Percentiles rank a stretch among this genome's conserved stretches.
These are phyloP conservation scores for Okapia johnstoni DNA, from an alignment of 2,113 vertebrate species.

Conservation along the genomic window DNA sequence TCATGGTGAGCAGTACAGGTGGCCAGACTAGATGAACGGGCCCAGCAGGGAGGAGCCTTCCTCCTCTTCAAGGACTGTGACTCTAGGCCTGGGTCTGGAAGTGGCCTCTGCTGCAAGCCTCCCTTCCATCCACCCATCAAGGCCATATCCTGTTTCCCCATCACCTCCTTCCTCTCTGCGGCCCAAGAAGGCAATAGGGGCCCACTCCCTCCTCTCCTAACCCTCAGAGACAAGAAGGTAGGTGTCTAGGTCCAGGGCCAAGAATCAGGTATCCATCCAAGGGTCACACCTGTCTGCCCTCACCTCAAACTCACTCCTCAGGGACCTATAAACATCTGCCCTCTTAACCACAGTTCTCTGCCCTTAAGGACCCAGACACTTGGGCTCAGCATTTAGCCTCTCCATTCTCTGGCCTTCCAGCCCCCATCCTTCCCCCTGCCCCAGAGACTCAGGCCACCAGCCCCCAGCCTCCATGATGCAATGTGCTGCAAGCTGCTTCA, in stretches of 20 bases:
- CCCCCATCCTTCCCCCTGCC: conserved; percentile 30
- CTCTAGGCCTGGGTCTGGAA: conserved; percentile 39
- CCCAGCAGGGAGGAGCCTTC: conserved; percentile 50
- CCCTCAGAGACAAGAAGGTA: not conserved
- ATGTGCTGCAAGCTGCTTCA: conserved; percentile 54
- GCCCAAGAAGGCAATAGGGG: conserved; percentile 39
- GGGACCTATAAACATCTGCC: not conserved
- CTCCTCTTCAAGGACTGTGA: not conserved
- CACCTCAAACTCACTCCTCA: conserved; percentile 11
- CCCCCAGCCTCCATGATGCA: conserved; percentile 72
- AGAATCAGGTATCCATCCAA: conserved; percentile 11
- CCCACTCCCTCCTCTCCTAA: not conserved
- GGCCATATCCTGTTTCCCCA: conserved; percentile 73
- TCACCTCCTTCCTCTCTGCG: conserved; percentile 68
- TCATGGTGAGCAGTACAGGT: conserved; percentile 50
- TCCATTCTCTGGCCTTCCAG: conserved; percentile 6
- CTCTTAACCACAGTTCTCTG: not conserved
- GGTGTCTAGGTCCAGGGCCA: not conserved
- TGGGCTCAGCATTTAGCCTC: not conserved
- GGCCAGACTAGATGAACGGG: conserved; percentile 67
- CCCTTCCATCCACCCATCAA: conserved; percentile 42
- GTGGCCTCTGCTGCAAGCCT: conserved; percentile 46
- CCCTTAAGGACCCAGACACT: not conserved
- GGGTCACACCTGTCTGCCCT: not conserved
- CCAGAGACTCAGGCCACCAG: conserved; percentile 52